These are phyloP conservation scores for Sebastes cheni DNA, from an alignment of 2,797 vertebrate genomes.

Conservation along the genomic window DNA sequence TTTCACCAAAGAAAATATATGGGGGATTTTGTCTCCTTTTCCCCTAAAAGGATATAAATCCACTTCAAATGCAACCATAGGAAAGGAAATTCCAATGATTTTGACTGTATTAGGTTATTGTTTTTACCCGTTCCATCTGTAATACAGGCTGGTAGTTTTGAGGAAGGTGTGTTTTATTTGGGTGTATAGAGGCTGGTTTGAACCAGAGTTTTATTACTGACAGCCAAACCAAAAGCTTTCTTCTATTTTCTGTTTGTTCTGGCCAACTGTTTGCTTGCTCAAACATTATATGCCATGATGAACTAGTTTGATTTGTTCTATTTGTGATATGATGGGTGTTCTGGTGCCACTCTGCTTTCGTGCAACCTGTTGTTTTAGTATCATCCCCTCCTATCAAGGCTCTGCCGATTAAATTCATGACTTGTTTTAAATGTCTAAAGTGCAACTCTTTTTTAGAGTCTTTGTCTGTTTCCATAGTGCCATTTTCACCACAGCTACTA, in stretches of 20 bases:
- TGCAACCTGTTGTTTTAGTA: background rate
- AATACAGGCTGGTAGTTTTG: background rate
- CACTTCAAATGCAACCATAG: background rate
- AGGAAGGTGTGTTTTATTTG: background rate
- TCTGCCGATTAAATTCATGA: background rate
- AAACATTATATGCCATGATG: background rate
- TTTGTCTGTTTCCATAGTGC: background rate
- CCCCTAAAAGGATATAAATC: background rate
- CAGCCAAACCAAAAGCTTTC: background rate
- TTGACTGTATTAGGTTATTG: background rate
- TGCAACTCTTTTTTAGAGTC: background rate
- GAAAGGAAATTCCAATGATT: background rate
- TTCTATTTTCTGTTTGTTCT: background rate
- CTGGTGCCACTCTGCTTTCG: background rate
- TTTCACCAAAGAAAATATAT: background rate
- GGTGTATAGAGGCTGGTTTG: background rate
- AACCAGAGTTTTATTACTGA: background rate
- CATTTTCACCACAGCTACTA: constrained; percentile 10
- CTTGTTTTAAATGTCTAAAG: background rate
- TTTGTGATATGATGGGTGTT: background rate
- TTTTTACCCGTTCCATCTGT: background rate
- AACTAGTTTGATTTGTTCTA: background rate
- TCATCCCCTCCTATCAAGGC: background rate
- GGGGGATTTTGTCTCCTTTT: background rate
- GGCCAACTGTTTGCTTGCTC: background rate